Evolutionary conservation across 2,888 invertebrate genomes (phyloP).

Genomic region (Trissolcus japonicus): DNA sequence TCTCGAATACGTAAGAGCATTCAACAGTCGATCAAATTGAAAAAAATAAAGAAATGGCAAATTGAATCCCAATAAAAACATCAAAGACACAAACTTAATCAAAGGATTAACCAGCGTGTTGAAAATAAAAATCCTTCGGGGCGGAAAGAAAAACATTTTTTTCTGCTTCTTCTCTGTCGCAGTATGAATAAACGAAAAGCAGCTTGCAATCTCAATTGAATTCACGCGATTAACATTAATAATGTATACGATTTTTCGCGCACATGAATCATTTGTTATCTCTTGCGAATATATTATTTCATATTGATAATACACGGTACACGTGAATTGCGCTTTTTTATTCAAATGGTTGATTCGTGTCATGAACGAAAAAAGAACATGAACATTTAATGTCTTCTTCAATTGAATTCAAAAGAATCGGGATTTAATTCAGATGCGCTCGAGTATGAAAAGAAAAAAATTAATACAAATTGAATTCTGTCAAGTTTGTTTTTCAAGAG

Average conservation of each 20-base stretch:
- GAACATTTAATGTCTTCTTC: not conserved
- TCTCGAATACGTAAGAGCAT: too few relatives aligned
- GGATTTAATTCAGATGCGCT: too few relatives aligned
- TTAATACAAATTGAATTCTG: too few relatives aligned
- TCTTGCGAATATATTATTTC: slow-evolving; percentile 1
- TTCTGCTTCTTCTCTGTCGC: too few relatives aligned
- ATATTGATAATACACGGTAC: slow-evolving; percentile 9
- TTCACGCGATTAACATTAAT: slow-evolving; percentile 20
- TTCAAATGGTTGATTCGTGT: slow-evolving; percentile 15
- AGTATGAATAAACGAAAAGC: not conserved
- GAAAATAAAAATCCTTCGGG: too few relatives aligned
- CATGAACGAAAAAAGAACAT: not conserved
- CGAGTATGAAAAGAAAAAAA: too few relatives aligned
- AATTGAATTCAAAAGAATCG: too few relatives aligned
- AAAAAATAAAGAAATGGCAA: too few relatives aligned
- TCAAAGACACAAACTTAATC: slow-evolving; percentile 10
- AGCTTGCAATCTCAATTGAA: slow-evolving; percentile 15
- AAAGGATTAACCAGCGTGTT: too few relatives aligned
- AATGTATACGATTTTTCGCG: slow-evolving; percentile 8
- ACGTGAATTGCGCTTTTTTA: slow-evolving; percentile 8
- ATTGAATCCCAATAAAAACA: slow-evolving; percentile 4
- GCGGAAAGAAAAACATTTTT: too few relatives aligned
- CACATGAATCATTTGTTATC: slow-evolving; percentile 21
- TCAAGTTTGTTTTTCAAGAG: not conserved
- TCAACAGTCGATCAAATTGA: too few relatives aligned